Conservation (phyloP, 2,113 vertebrate genomes). For the Apeltes quadracus region DNA sequence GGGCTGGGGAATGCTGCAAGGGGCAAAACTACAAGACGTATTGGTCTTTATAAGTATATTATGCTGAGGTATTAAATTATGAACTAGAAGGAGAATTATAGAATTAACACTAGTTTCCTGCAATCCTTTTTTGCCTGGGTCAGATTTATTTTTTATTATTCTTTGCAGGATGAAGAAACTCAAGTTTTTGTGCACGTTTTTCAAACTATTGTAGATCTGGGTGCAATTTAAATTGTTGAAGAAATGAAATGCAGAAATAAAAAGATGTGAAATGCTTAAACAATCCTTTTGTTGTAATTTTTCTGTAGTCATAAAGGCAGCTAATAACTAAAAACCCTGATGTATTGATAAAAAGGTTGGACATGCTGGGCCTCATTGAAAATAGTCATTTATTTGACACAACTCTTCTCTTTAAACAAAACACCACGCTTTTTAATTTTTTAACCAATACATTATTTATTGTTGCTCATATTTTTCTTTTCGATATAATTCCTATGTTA, state of each 20-base stretch:
- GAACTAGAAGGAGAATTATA: slow-evolving; percentile 78
- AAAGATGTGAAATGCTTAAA: slow-evolving; percentile 84
- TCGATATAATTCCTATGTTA: slow-evolving; percentile 81
- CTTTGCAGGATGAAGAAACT: slow-evolving; percentile 84
- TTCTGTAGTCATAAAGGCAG: background rate
- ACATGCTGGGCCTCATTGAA: slow-evolving; percentile 52
- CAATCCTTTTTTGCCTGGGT: slow-evolving; percentile 82
- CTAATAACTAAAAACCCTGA: background rate
- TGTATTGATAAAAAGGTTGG: slow-evolving; percentile 33
- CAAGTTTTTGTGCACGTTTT: slow-evolving; percentile 85
- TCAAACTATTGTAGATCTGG: slow-evolving; percentile 86
- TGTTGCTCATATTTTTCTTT: slow-evolving; percentile 75
- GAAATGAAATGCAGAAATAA: slow-evolving; percentile 84
- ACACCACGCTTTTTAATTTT: slow-evolving; percentile 50
- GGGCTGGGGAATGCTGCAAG: slow-evolving; percentile 78
- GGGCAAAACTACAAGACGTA: slow-evolving; percentile 74
- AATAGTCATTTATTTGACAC: slow-evolving; percentile 35
- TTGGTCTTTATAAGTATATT: slow-evolving; percentile 79
- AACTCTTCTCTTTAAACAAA: slow-evolving; percentile 41
- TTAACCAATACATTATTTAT: slow-evolving; percentile 80
- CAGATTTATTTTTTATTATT: slow-evolving; percentile 85
- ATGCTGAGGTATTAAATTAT: slow-evolving; percentile 79
- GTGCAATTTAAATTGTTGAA: slow-evolving; percentile 84
- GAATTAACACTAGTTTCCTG: slow-evolving; percentile 85
- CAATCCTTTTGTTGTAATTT: slow-evolving; percentile 4